Conservation (phyloP, 2,797 vertebrate species). For the Bradypus variegatus region DNA sequence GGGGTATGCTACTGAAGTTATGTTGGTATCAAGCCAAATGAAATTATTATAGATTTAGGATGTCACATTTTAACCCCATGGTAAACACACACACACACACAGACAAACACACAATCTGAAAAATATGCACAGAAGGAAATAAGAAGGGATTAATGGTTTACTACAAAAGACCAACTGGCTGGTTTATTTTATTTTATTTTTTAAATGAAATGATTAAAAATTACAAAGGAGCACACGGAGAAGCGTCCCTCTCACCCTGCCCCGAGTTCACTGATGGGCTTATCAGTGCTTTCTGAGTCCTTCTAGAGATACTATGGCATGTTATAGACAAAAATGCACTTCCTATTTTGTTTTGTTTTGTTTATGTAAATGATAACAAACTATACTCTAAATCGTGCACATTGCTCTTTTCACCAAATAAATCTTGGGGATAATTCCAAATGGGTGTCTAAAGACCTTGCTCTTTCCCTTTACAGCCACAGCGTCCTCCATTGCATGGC, state of each 20-base stretch:
- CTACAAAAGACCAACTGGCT: background rate
- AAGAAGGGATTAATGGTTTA: no score
- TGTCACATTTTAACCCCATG: no score
- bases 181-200: background rate
- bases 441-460: background rate
- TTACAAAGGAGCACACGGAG: background rate
- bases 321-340: background rate
- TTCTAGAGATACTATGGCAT: background rate
- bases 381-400: background rate
- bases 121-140: no score
- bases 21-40: no score
- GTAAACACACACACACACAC: no score
- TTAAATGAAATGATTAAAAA: background rate
- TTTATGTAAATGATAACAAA: background rate
- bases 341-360: background rate
- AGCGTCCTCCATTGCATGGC: background rate
- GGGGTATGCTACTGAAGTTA: no score
- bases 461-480: background rate
- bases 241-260: background rate
- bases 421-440: background rate
- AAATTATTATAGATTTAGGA: no score
- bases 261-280: background rate
- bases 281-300: background rate
- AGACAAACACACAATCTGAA: no score
- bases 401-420: background rate